Evolutionary conservation across 2,113 vertebrate species (phyloP), one percentile per base, ranked within the genome.

Genomic region (Natator depressus): DNA sequence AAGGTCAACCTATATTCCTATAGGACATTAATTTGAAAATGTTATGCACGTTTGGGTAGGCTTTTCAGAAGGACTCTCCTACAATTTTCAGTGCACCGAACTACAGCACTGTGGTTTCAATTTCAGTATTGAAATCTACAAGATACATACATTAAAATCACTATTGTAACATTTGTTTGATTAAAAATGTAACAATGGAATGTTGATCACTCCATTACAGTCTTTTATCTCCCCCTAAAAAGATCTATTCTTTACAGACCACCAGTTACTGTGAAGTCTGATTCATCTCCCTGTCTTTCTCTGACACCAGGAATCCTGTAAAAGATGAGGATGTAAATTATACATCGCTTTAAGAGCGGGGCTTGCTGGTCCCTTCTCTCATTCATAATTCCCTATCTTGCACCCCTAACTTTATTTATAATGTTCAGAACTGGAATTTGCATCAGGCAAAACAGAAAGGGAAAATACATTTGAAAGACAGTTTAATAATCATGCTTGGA

Each of bases 251-350:
- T 87, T 91, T 88, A 82, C 42, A 87, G 50, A 81, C 89, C 50
- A 62, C 31, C 81, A 35, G 80, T 92, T 93, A 65, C 82, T 46
- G 69, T 84, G 87, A 95, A 89, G 10, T 76, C 76, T 91, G 84
- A 95, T 91, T 84, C 12, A 47, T 29, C 75, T 78, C 42, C 46
- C 25, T 2, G 81, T 89, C 95, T 38, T 38, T 94, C 25, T 88
- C 78, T 87, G 62, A 69, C 86, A 89, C 82, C 84, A 81, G 84
- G 49, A 93, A 91, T 85, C 53, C 38, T 91, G 90, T 82, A 83
- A 94, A 89, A 25, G 46, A 90, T 91, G 85, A 89, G 82, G 57
- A 88, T 53, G 76, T 95, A 82, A 88, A 93, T 91, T 59, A 89
- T 79, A 25, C 79, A 89, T 82, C 13, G 69, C 92, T 90, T 95